A percentile compares a stretch with the other conserved stretches of the same genome.
Evolutionary conservation across 2,113 vertebrate species (phyloP).

Genomic region (Grammomys dolichurus): DNA sequence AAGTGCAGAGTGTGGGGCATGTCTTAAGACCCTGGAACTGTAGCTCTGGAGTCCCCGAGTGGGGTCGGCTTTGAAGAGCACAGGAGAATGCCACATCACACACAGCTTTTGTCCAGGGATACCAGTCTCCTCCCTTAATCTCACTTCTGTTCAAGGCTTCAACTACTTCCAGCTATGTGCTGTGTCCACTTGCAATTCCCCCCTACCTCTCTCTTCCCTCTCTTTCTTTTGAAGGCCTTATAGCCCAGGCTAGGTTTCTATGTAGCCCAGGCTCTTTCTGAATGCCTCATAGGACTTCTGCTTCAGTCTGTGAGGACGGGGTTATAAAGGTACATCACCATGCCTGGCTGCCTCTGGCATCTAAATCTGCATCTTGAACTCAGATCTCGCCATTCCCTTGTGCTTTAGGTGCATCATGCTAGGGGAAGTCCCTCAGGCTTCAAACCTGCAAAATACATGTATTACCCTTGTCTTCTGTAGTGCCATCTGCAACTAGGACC

Average conservation of each 20-base stretch:
- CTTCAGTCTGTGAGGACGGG: background rate
- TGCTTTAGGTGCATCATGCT: background rate
- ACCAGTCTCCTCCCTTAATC: background rate
- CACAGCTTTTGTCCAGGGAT: slow-evolving; percentile 3
- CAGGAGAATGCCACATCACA: background rate
- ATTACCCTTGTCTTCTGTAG: slow-evolving; percentile 33
- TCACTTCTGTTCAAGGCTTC: slow-evolving; percentile 29
- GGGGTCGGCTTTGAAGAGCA: slow-evolving; percentile 6
- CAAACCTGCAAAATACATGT: background rate
- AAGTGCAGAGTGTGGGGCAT: slow-evolving; percentile 4
- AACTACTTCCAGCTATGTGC: background rate
- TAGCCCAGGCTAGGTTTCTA: background rate
- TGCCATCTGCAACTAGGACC: background rate
- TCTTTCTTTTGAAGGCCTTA: background rate
- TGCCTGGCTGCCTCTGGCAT: background rate
- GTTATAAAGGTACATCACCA: background rate
- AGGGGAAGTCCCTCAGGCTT: background rate
- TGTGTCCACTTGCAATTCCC: background rate
- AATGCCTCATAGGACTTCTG: background rate
- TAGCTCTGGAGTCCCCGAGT: background rate
- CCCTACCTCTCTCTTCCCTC: background rate
- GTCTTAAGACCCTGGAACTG: background rate
- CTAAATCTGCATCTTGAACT: slow-evolving; percentile 33
- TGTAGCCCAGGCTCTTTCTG: background rate
- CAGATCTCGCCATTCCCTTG: background rate